Percentiles rank a stretch among this genome's conserved stretches.
phyloP scores from a whole-genome alignment of 2,113 vertebrate species.

The Semnopithecus entellus region DNA sequence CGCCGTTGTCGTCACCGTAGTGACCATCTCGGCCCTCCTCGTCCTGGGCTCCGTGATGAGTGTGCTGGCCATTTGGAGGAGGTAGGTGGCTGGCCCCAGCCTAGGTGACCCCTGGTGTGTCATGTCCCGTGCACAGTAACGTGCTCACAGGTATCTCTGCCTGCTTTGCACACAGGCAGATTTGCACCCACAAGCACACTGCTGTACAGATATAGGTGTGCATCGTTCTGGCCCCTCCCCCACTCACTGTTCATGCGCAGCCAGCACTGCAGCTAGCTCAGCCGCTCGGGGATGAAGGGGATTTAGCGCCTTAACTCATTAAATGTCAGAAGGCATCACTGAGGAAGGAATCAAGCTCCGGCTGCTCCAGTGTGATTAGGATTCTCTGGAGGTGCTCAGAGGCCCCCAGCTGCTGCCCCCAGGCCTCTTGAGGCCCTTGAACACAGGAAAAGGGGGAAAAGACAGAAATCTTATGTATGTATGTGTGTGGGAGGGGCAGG shows the following conservation, averaged over 20 bases:
- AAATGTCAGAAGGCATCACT: slow-evolving; percentile 75
- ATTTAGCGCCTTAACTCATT: slow-evolving; percentile 78
- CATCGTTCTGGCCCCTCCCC: not conserved
- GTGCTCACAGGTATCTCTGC: not conserved
- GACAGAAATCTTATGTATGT: not conserved
- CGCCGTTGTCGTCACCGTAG: slow-evolving; percentile 40
- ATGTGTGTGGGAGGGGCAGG: not conserved
- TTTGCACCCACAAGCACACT: not conserved
- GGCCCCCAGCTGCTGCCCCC: not conserved
- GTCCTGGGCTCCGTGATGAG: slow-evolving; percentile 77
- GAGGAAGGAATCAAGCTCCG: slow-evolving; percentile 34
- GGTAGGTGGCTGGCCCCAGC: slow-evolving; percentile 60
- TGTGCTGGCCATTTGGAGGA: slow-evolving; percentile 74
- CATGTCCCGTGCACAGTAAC: not conserved
- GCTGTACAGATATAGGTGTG: not conserved
- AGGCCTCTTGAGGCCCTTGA: slow-evolving; percentile 42
- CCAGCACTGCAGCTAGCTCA: slow-evolving; percentile 34
- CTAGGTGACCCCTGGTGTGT: not conserved
- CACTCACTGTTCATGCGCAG: not conserved
- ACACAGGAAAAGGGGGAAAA: slow-evolving; percentile 40
- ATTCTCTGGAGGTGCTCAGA: slow-evolving; percentile 22
- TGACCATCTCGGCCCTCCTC: slow-evolving; percentile 73
- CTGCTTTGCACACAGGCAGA: not conserved
- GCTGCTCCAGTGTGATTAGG: slow-evolving; percentile 71
- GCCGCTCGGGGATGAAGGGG: slow-evolving; percentile 63